These are phyloP conservation scores for Halichoeres trimaculatus DNA, from an alignment of 2,113 vertebrate genomes.

Conservation along the genomic window DNA sequence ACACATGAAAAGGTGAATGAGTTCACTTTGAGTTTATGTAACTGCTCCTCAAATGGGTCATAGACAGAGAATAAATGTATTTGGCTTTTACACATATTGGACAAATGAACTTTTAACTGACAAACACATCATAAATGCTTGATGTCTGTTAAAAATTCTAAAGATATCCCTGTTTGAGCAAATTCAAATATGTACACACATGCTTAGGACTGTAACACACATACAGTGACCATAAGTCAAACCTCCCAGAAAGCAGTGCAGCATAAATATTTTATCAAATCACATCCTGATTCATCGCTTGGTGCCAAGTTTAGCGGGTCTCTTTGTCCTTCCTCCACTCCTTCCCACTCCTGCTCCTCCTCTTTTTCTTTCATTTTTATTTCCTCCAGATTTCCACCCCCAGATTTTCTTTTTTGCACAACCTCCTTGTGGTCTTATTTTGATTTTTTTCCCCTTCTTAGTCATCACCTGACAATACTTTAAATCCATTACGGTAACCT, in stretches of 20 bases:
- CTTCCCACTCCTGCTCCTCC: background rate
- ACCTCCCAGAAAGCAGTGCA: constrained; percentile 35
- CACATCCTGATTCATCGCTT: constrained; percentile 25
- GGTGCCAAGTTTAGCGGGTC: constrained; percentile 33
- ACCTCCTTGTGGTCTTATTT: background rate
- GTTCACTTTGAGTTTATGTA: constrained; percentile 27
- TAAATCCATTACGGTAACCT: background rate
- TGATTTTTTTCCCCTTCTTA: too few relatives aligned
- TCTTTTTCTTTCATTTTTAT: background rate
- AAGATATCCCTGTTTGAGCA: background rate
- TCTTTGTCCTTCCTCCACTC: background rate
- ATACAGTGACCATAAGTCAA: constrained; percentile 12
- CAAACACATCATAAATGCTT: background rate
- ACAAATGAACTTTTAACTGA: background rate
- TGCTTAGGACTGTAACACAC: background rate
- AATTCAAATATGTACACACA: constrained; percentile 8
- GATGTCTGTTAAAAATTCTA: background rate
- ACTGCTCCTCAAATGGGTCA: constrained; percentile 7
- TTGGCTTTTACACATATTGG: background rate
- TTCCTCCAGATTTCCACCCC: background rate
- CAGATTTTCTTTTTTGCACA: background rate
- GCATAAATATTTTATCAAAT: constrained; percentile 65
- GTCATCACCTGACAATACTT: too few relatives aligned
- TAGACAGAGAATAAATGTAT: background rate
- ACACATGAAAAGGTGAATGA: constrained; percentile 13